Evolutionary conservation across 2,797 vertebrate genomes (phyloP).

Genomic region (Arremon brunneinucha): DNA sequence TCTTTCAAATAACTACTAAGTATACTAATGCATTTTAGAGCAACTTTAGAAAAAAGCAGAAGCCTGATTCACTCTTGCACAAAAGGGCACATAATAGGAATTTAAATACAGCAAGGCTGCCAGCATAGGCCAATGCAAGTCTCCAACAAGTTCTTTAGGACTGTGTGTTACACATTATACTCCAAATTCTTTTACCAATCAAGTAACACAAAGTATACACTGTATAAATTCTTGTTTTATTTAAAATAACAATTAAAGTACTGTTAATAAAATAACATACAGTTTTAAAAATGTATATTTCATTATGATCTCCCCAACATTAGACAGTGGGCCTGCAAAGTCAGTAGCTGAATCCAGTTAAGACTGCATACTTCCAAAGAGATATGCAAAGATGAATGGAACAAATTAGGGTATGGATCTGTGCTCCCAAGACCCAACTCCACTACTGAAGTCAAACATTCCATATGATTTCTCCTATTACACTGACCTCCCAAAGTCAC

Average conservation of each 20-base stretch:
- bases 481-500: neutral
- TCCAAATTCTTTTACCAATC: neutral
- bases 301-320: neutral
- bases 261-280: neutral
- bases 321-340: neutral
- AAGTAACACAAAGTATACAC: neutral
- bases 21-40: neutral
- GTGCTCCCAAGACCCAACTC: neutral
- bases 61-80: neutral
- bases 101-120: neutral
- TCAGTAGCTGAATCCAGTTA: neutral
- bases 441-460: neutral
- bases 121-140: neutral
- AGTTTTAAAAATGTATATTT: neutral
- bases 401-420: neutral
- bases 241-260: neutral
- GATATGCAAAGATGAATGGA: neutral
- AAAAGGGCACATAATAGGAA: neutral
- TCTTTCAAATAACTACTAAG: neutral
- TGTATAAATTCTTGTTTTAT: neutral
- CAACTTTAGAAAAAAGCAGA: slow-evolving; percentile 11
- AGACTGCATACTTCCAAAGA: neutral
- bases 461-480: neutral
- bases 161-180: fast-evolving
- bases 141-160: neutral